These are phyloP conservation scores for Arctia plantaginis DNA, from an alignment of 2,888 invertebrate species.

Conservation along the genomic window DNA sequence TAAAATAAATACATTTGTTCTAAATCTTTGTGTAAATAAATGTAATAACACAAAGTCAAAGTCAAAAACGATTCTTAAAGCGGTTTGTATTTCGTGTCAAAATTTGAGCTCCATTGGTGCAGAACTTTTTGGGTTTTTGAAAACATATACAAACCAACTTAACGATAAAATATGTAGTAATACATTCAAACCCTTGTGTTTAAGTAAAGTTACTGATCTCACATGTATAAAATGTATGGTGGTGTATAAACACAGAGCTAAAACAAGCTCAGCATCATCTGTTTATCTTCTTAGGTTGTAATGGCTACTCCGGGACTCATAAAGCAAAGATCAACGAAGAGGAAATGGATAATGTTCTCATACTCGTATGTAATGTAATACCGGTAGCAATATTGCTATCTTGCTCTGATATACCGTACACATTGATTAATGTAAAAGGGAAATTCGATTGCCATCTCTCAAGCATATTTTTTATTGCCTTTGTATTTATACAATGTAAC, in stretches of 20 bases:
- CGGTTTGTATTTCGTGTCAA: no score
- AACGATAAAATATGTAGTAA: not conserved
- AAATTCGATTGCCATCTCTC: not conserved
- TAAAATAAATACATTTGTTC: no score
- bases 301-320: conserved; percentile 39
- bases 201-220: not conserved
- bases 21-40: no score
- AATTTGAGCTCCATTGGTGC: no score
- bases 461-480: not conserved
- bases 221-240: no score
- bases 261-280: conserved; percentile 9
- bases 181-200: not conserved
- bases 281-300: conserved; percentile 22
- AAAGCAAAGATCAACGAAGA: conserved; percentile 43
- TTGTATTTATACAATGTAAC: not conserved
- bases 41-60: no score
- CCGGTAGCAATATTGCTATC: conserved; percentile 35
- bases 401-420: conserved; percentile 11
- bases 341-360: conserved; percentile 48
- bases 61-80: no score
- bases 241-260: not conserved
- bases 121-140: no score
- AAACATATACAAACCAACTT: no score
- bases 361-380: conserved; percentile 45
- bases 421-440: conserved; percentile 17